Evolutionary conservation across 1,140 invertebrate genomes (phyloP).

Genomic region (Sycophila sp.): DNA sequence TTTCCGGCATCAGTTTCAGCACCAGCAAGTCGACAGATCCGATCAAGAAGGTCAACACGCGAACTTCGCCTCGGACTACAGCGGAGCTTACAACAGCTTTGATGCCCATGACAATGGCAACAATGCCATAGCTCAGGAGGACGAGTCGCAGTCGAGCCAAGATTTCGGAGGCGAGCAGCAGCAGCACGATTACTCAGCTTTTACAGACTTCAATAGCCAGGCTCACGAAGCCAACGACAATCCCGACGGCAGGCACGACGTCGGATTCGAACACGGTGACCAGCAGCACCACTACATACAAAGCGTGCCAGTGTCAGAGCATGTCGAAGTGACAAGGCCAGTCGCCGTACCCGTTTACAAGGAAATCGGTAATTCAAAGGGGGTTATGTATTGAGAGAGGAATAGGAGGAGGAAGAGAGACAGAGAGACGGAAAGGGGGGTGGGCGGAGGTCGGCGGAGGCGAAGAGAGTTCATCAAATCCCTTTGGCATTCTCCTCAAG

Average conservation of each 20-base stretch:
- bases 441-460: no score
- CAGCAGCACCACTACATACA: slow-evolving; percentile 57
- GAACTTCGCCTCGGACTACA: slow-evolving; percentile 40
- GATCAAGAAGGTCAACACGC: slow-evolving; percentile 48
- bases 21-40: slow-evolving; percentile 51
- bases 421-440: no score
- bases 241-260: neutral
- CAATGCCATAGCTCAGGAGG: slow-evolving; percentile 32
- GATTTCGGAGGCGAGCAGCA: slow-evolving; percentile 44
- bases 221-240: slow-evolving; percentile 39
- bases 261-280: neutral
- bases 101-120: slow-evolving; percentile 40
- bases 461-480: no score
- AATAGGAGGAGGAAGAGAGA: no score
- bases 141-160: slow-evolving; percentile 24
- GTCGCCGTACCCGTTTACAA: slow-evolving; percentile 77
- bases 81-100: slow-evolving; percentile 14
- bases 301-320: slow-evolving; percentile 72
- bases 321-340: slow-evolving; percentile 77
- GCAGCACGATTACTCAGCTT: slow-evolving; percentile 40
- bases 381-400: neutral
- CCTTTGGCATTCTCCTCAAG: no score
- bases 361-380: slow-evolving; percentile 69
- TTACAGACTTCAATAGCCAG: slow-evolving; percentile 42
- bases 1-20: slow-evolving; percentile 6